Evolutionary conservation across 2,888 invertebrate species (phyloP), one percentile per base, ranked within the genome.

Genomic region (Bruchidius siliquastri): DNA sequence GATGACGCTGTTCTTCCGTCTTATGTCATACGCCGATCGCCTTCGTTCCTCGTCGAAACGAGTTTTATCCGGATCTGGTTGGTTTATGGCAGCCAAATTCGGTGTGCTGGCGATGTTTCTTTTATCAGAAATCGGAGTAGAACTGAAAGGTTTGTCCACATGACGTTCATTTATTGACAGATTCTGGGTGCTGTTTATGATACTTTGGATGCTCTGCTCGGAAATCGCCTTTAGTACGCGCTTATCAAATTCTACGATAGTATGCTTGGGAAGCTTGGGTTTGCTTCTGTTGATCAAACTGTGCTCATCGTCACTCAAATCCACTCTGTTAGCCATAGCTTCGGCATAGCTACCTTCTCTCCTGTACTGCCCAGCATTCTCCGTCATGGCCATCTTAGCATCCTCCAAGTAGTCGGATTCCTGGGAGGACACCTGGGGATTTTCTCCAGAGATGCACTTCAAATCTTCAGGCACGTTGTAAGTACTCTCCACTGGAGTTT

Each of bases 1-100:
- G 30, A 83, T 81, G 68, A 84, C 78, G 22, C 89, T 84, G 73
- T 86, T 87, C 78, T 89, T 89, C 80, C 90, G 87, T n/a, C 91
- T 90, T 66, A 90, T 87, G 71, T 91, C 88, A 76, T 90, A 90
- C 73, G 90, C 90, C 0, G 91, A 89, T 74, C 89, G 89, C 18
- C 80, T 74, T 8, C 82, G 76, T 67, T 82, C 82, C 4, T 79
- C 77, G 4, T 82, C 79, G 72, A 78, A 77, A 67, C 76, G 78
- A 21, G 78, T 74, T 67, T 78, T 77, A 68, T 79, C 79, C 30
- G 78, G 77, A 68, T 79, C 76, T 21, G 78, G 78, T 72, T 81
- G 78, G 32, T 82, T 78, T 21, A 87, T 86, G 8, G 76, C 76
- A 3, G 79, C 77, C 67, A 78, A 75, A 73, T 78, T 80, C 75